These are phyloP conservation scores for Sebastes cheni DNA, from an alignment of 2,797 vertebrate species.

Conservation along the genomic window DNA sequence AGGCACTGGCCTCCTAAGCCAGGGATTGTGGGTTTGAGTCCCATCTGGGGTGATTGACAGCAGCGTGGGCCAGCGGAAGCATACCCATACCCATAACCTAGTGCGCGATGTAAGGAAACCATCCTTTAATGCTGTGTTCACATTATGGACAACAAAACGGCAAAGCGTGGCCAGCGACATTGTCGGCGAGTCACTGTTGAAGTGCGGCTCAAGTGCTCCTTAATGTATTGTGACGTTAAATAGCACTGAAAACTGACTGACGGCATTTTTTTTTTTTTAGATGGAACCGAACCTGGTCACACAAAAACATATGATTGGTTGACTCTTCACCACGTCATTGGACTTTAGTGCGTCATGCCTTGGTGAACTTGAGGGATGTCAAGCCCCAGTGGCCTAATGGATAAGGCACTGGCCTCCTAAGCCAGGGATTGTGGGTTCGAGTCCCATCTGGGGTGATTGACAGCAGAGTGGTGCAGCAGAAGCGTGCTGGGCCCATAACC, in stretches of 20 bases:
- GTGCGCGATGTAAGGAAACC: slow-evolving; percentile 74
- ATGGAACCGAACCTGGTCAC: too few relatives aligned
- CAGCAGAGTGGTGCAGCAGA: slow-evolving; percentile 14
- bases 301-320: too few relatives aligned
- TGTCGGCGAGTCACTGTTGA: too few relatives aligned
- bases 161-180: too few relatives aligned
- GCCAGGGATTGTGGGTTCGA: slow-evolving; percentile 80
- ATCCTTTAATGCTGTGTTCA: slow-evolving; percentile 46
- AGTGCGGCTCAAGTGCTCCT: too few relatives aligned
- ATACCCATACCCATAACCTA: slow-evolving; percentile 52
- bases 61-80: slow-evolving; percentile 18
- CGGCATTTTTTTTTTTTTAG: too few relatives aligned
- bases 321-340: too few relatives aligned
- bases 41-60: slow-evolving; percentile 64
- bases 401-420: slow-evolving; percentile 78
- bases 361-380: neutral
- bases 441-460: slow-evolving; percentile 66
- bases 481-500: slow-evolving; percentile 52
- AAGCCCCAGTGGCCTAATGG: slow-evolving; percentile 65
- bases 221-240: too few relatives aligned
- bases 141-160: too few relatives aligned
- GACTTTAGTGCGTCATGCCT: too few relatives aligned
- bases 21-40: slow-evolving; percentile 80
- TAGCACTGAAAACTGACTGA: too few relatives aligned
- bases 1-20: slow-evolving; percentile 78